These are phyloP conservation scores for Hemithea aestivaria DNA, from an alignment of 2,888 invertebrate genomes.

Conservation along the genomic window DNA sequence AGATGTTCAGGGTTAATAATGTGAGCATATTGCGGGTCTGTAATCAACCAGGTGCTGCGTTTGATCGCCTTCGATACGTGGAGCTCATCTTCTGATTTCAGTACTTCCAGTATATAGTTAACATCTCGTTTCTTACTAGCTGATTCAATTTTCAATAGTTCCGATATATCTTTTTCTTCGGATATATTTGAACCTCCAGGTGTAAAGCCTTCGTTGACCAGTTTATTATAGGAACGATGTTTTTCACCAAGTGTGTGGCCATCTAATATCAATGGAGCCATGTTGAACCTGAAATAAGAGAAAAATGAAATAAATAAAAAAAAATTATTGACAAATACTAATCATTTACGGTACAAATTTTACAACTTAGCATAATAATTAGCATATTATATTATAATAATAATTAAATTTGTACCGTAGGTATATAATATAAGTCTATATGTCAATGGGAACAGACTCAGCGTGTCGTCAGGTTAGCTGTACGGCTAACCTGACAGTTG, in stretches of 20 bases:
- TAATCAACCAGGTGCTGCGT: conserved; percentile 51
- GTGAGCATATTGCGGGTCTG: conserved; percentile 45
- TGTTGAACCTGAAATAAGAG: conserved; percentile 21
- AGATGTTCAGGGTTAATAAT: conserved; percentile 56
- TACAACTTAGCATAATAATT: too few relatives aligned
- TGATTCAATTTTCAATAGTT: conserved; percentile 45
- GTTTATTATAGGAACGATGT: conserved; percentile 27
- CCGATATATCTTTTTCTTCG: conserved; percentile 29
- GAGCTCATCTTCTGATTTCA: conserved; percentile 47
- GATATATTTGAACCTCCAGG: conserved; percentile 1
- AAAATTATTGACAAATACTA: too few relatives aligned
- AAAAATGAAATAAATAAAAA: too few relatives aligned
- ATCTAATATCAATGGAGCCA: conserved; percentile 43
- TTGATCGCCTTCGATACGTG: conserved; percentile 54
- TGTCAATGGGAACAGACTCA: too few relatives aligned
- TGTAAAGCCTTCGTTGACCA: conserved; percentile 21
- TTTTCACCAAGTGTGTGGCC: conserved; percentile 39
- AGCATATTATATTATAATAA: too few relatives aligned
- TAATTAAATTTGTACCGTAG: too few relatives aligned
- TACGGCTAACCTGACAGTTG: too few relatives aligned
- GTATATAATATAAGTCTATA: too few relatives aligned
- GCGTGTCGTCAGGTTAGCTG: too few relatives aligned
- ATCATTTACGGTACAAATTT: too few relatives aligned
- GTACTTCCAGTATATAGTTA: conserved; percentile 37
- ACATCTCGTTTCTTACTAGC: conserved; percentile 40